These are phyloP conservation scores for Orchesella flavescens DNA, from an alignment of 2,888 invertebrate species.

Conservation along the genomic window DNA sequence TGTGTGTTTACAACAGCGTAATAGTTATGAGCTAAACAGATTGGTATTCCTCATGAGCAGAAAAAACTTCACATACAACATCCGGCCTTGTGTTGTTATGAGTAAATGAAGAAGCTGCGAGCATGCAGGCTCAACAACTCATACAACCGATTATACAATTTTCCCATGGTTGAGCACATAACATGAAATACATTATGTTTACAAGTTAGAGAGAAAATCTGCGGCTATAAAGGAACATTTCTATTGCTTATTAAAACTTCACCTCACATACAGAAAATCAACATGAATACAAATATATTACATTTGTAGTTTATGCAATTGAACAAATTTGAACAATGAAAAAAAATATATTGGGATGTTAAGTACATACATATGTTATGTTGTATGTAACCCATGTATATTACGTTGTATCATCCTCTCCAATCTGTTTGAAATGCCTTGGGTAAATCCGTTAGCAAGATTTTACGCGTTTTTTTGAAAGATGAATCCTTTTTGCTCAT, in stretches of 20 bases:
- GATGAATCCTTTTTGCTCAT: no score
- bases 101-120: conserved; percentile 6
- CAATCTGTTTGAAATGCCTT: no score
- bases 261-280: conserved; percentile 60
- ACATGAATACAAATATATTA: conserved; percentile 57
- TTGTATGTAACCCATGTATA: no score
- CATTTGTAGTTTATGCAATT: conserved; percentile 38
- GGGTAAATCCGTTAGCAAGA: no score
- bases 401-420: conserved; percentile 3
- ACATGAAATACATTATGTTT: conserved; percentile 2
- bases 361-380: background rate
- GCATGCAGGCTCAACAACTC: conserved; percentile 13
- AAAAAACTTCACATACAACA: conserved; percentile 53
- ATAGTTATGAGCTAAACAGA: background rate
- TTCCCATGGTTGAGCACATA: conserved; percentile 63
- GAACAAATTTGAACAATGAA: conserved; percentile 36
- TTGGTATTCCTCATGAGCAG: conserved; percentile 52
- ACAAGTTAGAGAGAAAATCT: no score
- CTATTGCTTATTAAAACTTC: conserved; percentile 61
- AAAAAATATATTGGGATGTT: conserved; percentile 7
- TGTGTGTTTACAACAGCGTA: conserved; percentile 14
- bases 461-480: no score
- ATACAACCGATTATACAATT: conserved; percentile 53
- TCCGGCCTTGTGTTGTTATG: conserved; percentile 50
- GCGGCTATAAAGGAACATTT: no score